These are phyloP conservation scores for Zygogramma bicolorata DNA, from an alignment of 2,888 invertebrate species.

Conservation along the genomic window DNA sequence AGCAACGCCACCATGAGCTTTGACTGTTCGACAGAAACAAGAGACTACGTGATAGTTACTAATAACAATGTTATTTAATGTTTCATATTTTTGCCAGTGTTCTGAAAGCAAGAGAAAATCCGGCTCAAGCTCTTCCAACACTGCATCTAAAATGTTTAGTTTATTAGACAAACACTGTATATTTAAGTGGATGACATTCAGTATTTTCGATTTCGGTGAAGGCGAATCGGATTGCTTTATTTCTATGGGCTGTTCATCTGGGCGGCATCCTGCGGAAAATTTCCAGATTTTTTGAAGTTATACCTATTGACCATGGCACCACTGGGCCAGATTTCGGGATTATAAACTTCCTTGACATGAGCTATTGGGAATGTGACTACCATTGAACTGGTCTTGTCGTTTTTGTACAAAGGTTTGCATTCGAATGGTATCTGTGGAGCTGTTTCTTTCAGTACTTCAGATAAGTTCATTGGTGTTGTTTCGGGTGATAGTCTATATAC, in stretches of 20 bases:
- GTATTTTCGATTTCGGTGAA: not conserved
- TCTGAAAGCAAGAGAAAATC: slow-evolving; percentile 2
- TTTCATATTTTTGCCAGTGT: not conserved
- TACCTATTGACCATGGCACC: not conserved
- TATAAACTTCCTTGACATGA: not conserved
- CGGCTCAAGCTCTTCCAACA: not conserved
- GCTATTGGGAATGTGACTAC: not conserved
- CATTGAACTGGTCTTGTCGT: not conserved
- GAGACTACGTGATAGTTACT: not conserved
- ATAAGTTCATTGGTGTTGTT: not conserved
- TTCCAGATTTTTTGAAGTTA: not conserved
- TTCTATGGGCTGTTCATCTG: not conserved
- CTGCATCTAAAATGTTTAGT: not conserved
- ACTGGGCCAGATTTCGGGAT: not conserved
- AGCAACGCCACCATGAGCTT: not conserved
- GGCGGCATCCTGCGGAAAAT: not conserved
- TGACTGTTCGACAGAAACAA: not conserved
- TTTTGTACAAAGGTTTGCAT: not conserved
- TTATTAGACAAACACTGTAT: not conserved
- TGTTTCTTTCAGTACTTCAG: not conserved
- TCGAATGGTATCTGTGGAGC: not conserved
- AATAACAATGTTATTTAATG: not conserved
- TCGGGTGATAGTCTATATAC: not conserved
- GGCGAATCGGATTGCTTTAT: not conserved
- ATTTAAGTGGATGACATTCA: not conserved